These are phyloP conservation scores for Conus ventricosus DNA, from an alignment of 1,140 invertebrate species.

Conservation along the genomic window DNA sequence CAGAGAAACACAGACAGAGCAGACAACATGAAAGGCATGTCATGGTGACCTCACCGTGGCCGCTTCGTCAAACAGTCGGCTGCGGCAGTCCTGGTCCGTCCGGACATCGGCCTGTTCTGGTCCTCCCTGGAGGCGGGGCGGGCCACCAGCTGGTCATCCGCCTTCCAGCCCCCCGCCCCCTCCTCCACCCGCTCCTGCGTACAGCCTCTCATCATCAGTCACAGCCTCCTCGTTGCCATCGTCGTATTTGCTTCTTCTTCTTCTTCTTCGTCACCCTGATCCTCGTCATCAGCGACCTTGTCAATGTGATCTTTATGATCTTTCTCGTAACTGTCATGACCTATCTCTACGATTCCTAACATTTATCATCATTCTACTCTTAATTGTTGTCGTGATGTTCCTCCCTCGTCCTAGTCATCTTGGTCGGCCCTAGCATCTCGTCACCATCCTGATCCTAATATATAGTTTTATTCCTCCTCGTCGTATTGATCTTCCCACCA, in stretches of 20 bases:
- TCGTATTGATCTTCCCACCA: too few species aligned
- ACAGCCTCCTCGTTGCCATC: neutral
- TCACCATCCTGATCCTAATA: too few species aligned
- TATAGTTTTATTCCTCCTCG: too few species aligned
- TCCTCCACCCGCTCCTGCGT: neutral
- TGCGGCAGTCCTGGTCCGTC: neutral
- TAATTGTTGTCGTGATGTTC: too few species aligned
- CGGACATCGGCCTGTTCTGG: constrained; percentile 12
- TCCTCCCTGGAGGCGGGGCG: neutral
- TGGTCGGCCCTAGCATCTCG: too few species aligned
- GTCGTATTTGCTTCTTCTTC: neutral
- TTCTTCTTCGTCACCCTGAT: neutral
- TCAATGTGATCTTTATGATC: neutral
- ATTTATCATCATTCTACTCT: too few species aligned
- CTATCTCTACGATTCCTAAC: too few species aligned
- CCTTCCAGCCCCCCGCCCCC: neutral
- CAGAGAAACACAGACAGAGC: too few species aligned
- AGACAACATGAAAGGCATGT: too few species aligned
- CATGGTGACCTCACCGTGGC: neutral
- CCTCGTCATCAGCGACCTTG: neutral
- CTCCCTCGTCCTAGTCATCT: too few species aligned
- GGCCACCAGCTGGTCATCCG: too few species aligned
- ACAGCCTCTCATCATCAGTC: neutral
- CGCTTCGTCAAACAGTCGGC: constrained; percentile 18
- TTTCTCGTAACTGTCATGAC: too few species aligned